Conservation (phyloP, 53 echinoderm and acorn worm species). For the Henricia sp. region DNA sequence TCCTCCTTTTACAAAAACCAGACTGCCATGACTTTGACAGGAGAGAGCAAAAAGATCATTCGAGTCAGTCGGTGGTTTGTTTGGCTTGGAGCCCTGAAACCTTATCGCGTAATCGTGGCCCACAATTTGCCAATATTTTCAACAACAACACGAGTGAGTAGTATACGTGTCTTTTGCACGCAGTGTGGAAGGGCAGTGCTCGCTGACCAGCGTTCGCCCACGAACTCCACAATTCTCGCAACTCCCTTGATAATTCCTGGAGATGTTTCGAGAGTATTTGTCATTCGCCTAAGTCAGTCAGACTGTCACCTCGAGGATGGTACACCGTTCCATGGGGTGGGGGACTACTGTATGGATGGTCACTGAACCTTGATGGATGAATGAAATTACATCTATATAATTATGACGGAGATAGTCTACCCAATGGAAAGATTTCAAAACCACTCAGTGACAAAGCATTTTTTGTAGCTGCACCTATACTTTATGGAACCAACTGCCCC, state of each 20-base stretch:
- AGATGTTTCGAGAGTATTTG: constrained; percentile 51
- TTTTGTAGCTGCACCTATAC: too few species aligned
- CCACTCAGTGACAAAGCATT: too few species aligned
- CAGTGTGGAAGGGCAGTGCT: neutral
- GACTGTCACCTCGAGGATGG: constrained; percentile 47
- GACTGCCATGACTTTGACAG: constrained; percentile 19
- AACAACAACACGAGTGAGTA: constrained; percentile 25
- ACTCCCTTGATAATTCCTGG: constrained; percentile 49
- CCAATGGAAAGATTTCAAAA: too few species aligned
- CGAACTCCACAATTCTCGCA: constrained; percentile 14
- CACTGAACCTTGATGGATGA: constrained; percentile 36
- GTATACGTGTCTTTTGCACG: constrained; percentile 23
- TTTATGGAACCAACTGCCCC: too few species aligned
- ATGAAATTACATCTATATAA: neutral
- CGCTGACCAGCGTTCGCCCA: too few species aligned
- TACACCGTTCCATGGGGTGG: constrained; percentile 14
- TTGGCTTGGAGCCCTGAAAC: constrained; percentile 50
- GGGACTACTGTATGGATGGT: constrained; percentile 49
- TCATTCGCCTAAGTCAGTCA: constrained; percentile 47
- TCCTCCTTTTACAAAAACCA: constrained; percentile 18
- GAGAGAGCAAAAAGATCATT: constrained; percentile 2
- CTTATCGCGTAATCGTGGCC: constrained; percentile 19
- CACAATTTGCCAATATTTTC: constrained; percentile 60
- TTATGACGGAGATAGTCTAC: neutral
- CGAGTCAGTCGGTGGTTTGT: constrained; percentile 21